Evolutionary conservation across 2,113 vertebrate genomes (phyloP).

Genomic region (Cephalopterus ornatus): DNA sequence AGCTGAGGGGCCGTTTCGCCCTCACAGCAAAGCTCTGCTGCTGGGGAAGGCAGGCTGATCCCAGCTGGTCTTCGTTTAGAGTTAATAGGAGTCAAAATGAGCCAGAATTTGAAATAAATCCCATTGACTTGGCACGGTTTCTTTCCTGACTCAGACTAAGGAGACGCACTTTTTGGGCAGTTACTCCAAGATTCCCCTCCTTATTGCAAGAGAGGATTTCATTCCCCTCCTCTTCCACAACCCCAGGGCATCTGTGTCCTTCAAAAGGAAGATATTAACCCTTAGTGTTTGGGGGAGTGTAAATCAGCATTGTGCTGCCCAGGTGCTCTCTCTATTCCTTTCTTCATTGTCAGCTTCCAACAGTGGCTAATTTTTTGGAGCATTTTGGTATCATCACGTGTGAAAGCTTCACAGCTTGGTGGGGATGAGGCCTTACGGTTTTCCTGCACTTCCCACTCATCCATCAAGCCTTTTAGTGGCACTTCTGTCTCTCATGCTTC

Average conservation of each 20-base stretch:
- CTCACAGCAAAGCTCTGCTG: not conserved
- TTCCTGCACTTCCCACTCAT: not conserved
- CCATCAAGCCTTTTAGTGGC: not conserved
- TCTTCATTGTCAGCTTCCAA: not conserved
- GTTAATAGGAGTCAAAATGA: constrained; percentile 56
- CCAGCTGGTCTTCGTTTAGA: constrained; percentile 66
- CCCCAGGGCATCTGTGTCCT: constrained; percentile 40
- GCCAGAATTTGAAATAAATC: constrained; percentile 66
- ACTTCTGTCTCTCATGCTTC: not conserved
- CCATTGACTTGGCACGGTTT: constrained; percentile 22
- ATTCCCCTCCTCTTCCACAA: constrained; percentile 50
- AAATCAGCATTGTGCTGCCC: not conserved
- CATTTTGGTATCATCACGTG: not conserved
- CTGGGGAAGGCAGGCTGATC: not conserved
- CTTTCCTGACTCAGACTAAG: constrained; percentile 60
- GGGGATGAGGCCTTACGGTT: not conserved
- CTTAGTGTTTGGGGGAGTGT: not conserved
- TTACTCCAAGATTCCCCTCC: constrained; percentile 55
- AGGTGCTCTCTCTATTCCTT: not conserved
- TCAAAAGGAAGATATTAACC: constrained; percentile 40
- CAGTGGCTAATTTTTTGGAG: not conserved
- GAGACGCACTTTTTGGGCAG: constrained; percentile 17
- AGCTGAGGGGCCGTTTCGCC: not conserved
- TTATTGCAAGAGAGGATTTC: constrained; percentile 47
- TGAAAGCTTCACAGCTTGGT: not conserved